A percentile compares a stretch with the other conserved stretches of the same genome.
phyloP scores from a whole-genome alignment of 2,113 vertebrate species.

The Brachyhypopomus occidentalis region DNA sequence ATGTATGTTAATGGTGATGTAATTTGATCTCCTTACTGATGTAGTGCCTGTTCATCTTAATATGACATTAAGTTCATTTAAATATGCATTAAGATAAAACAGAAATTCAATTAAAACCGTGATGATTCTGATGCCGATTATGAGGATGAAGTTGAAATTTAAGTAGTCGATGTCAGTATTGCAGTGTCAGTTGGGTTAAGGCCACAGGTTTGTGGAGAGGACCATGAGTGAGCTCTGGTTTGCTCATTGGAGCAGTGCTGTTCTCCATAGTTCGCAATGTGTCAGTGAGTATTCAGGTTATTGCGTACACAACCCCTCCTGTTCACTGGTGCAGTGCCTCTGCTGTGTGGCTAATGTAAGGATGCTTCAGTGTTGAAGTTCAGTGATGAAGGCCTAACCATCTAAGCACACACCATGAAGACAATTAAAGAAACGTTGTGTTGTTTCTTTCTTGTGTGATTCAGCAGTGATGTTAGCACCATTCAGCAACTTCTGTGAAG shows the following conservation, averaged over 20 bases:
- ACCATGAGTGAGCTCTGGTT: constrained; percentile 51
- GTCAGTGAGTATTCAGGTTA: too few relatives aligned
- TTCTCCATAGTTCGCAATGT: background rate
- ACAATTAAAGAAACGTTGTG: too few relatives aligned
- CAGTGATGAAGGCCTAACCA: too few relatives aligned
- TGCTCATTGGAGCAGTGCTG: background rate
- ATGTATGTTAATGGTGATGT: constrained; percentile 77
- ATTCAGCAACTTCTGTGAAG: too few relatives aligned
- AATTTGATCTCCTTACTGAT: constrained; percentile 79
- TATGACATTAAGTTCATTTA: constrained; percentile 76
- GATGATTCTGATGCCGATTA: constrained; percentile 67
- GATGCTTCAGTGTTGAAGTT: too few relatives aligned
- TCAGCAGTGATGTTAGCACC: too few relatives aligned
- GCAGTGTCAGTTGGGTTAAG: constrained; percentile 73
- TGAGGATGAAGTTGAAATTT: constrained; percentile 62
- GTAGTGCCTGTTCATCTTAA: constrained; percentile 81
- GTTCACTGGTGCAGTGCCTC: too few relatives aligned
- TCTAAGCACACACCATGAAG: too few relatives aligned
- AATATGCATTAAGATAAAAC: constrained; percentile 77
- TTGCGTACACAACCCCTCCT: too few relatives aligned
- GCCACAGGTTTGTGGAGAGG: constrained; percentile 70
- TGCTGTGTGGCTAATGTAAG: too few relatives aligned
- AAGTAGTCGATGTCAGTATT: constrained; percentile 75
- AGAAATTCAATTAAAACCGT: constrained; percentile 65
- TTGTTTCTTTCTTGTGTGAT: too few relatives aligned